phyloP scores from a whole-genome alignment of 2,113 vertebrate genomes.

The Phrynosoma platyrhinos region DNA sequence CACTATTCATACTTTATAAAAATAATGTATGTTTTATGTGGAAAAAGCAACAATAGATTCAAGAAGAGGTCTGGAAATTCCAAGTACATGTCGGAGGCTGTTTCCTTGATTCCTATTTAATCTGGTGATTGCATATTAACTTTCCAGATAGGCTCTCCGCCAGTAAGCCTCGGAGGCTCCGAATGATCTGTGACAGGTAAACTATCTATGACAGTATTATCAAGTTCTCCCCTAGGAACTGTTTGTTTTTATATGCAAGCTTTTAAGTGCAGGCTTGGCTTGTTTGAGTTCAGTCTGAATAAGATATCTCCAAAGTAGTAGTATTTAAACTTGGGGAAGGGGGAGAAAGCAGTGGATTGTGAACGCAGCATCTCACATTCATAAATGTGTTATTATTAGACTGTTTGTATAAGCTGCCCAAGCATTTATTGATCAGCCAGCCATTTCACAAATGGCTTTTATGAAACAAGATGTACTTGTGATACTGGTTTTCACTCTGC shows the following conservation, averaged over 20 bases:
- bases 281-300: conserved; percentile 55
- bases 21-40: conserved; percentile 62
- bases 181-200: conserved; percentile 87
- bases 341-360: conserved; percentile 50
- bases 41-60: conserved; percentile 54
- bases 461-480: not conserved
- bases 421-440: conserved; percentile 70
- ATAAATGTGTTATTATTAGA: not conserved
- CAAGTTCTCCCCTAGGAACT: conserved; percentile 53
- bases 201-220: conserved; percentile 46
- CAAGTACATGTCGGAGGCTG: conserved; percentile 28
- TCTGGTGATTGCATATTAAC: conserved; percentile 55
- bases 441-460: conserved; percentile 68
- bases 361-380: conserved; percentile 45
- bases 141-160: conserved; percentile 79
- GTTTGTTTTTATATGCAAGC: conserved; percentile 69
- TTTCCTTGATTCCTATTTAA: conserved; percentile 66
- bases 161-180: conserved; percentile 78
- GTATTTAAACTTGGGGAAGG: conserved; percentile 52
- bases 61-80: conserved; percentile 65
- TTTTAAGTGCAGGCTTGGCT: conserved; percentile 71
- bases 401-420: conserved; percentile 10
- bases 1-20: conserved; percentile 45
- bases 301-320: conserved; percentile 21
- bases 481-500: not conserved